phyloP scores from a whole-genome alignment of 2,113 vertebrate species.

The Oxyruncus cristatus region DNA sequence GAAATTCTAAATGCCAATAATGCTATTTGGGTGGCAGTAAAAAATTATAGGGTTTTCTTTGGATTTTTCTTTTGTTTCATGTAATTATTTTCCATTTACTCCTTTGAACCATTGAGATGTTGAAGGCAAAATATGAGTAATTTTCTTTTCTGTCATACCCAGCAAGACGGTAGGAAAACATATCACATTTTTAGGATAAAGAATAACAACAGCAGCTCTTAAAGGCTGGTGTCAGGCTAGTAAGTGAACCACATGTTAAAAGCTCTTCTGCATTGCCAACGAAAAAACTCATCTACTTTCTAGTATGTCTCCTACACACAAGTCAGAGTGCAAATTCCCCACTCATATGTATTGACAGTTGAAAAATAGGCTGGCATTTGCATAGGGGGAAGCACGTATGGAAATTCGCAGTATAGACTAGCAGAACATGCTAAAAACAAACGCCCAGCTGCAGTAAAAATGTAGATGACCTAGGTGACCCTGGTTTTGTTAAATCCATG shows the following conservation, averaged over 20 bases:
- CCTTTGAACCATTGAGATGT: not conserved
- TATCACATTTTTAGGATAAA: not conserved
- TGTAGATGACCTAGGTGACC: not conserved
- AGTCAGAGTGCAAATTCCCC: not conserved
- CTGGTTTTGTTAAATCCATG: not conserved
- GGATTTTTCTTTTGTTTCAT: not conserved
- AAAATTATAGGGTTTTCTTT: not conserved
- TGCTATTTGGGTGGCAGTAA: not conserved
- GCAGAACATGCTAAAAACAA: not conserved
- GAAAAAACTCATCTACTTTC: not conserved
- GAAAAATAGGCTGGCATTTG: not conserved
- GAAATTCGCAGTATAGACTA: not conserved
- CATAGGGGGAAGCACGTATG: not conserved
- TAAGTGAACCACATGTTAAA: not conserved
- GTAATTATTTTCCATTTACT: not conserved
- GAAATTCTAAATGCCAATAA: not conserved
- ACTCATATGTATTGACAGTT: not conserved
- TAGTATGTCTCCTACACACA: not conserved
- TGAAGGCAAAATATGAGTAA: not conserved
- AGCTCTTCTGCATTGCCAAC: not conserved
- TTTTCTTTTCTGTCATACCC: not conserved
- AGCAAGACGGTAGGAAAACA: not conserved
- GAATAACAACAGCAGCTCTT: not conserved
- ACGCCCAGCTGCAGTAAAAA: not conserved
- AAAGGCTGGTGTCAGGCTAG: not conserved